Percentiles rank a stretch among this genome's conserved stretches.
phyloP scores from a whole-genome alignment of 2,113 vertebrate genomes.

The Paramormyrops kingsleyae region DNA sequence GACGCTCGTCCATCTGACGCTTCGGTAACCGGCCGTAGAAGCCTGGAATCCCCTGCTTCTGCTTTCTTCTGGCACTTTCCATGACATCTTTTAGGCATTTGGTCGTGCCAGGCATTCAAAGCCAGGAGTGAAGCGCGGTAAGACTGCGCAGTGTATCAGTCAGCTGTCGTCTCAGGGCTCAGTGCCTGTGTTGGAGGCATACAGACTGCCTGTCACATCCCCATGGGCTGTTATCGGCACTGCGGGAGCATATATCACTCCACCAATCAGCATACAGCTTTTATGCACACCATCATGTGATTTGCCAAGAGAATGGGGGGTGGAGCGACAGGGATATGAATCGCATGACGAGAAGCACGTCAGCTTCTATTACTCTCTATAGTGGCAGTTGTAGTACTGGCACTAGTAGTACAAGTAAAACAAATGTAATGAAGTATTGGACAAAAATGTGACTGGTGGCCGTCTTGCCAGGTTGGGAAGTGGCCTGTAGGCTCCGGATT shows the following conservation, averaged over 20 bases:
- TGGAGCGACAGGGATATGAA: neutral
- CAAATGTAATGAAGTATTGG: neutral
- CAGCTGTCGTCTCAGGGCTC: neutral
- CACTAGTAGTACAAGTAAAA: neutral
- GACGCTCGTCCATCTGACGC: neutral
- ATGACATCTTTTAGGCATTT: neutral
- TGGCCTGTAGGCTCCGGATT: neutral
- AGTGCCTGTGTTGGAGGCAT: neutral
- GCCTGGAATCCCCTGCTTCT: neutral
- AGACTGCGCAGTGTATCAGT: neutral
- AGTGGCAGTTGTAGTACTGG: neutral
- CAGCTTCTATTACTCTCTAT: neutral
- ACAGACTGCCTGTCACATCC: neutral
- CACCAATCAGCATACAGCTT: neutral
- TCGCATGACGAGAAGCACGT: neutral
- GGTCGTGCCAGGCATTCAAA: neutral
- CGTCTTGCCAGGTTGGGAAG: neutral
- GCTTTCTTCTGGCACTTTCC: neutral
- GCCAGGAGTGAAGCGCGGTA: neutral
- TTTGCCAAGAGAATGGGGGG: neutral
- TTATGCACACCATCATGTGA: neutral
- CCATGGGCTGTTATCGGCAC: neutral
- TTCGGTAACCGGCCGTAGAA: neutral
- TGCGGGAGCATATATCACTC: neutral
- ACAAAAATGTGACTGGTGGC: neutral